Evolutionary conservation across 64 coral and sea anemone species (phyloP), one percentile per base, ranked within the genome.

Genomic region (Porites australiensis): DNA sequence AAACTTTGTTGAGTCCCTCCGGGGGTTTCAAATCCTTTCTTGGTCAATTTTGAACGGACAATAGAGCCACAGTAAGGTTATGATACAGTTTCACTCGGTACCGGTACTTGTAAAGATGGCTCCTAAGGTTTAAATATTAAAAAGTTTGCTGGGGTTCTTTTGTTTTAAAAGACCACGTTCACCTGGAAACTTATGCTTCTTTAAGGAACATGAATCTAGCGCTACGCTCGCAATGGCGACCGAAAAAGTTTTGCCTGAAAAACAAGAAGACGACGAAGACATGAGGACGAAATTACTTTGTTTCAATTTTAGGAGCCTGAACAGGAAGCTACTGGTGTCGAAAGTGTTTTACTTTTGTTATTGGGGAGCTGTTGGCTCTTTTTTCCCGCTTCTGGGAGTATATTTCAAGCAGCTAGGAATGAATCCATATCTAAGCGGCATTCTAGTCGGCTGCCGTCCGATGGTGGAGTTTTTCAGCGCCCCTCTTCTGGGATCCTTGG

Each of bases 391-490:
- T 64, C 92, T 99, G 11, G 98, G 98, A 48, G 98, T 99, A 43
- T 99, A 99, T 75, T 99, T 99, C 52, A 99, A 99, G 85, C 98
- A 99, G 71, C 91, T 99, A 19, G 98, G 98, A 18, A 99, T 99
- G 98, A 99, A 95, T 62, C 98, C 98, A 12, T 94, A 91, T 46
- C 84, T 89, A n/a, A 99, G 98, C 79, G 98, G 98, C 62, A 94
- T 91, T 90, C 81, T 99, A 66, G 94, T 99, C 21, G 98, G 98
- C 6, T 99, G 98, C 70, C 87, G 98, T 8, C 98, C 98, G 0
- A 99, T 99, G 98, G 98, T 99, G 13, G 98, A 99, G 55, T 99
- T 99, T 64, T 91, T 99, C 63, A 99, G 98, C 76, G 98, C 98
- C 3, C 98, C 98, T 11, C 13, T 96, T 8, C 74, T 96, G 3